Conservation (phyloP, 2,797 vertebrate genomes). For the Acridotheres tristis region DNA sequence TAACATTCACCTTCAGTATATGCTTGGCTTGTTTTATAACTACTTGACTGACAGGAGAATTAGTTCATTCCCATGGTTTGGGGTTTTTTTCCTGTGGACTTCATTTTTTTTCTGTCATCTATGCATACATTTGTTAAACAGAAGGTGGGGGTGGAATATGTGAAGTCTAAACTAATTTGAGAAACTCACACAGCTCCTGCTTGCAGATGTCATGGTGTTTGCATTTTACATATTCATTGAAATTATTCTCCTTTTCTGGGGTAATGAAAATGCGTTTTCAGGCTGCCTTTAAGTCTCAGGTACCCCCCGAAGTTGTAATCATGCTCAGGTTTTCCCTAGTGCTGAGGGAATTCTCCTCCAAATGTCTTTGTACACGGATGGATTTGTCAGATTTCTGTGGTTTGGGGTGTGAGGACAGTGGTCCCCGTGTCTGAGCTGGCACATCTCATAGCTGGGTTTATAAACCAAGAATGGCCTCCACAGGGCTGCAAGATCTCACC, state of each 20-base stretch:
- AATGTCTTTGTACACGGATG: neutral
- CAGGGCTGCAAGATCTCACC: neutral
- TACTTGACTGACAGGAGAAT: slow-evolving; percentile 64
- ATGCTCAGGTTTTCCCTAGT: neutral
- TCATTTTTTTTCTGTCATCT: slow-evolving; percentile 17
- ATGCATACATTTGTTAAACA: slow-evolving; percentile 61
- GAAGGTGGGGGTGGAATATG: slow-evolving; percentile 51
- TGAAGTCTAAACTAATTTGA: slow-evolving; percentile 68
- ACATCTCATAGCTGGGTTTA: neutral
- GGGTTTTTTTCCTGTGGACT: neutral
- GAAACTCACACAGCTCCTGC: slow-evolving; percentile 25
- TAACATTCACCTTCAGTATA: slow-evolving; percentile 71
- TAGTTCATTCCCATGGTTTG: slow-evolving; percentile 40
- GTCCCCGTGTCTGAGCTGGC: neutral
- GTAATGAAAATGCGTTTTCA: slow-evolving; percentile 14
- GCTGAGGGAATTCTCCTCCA: neutral
- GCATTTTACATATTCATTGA: slow-evolving; percentile 58
- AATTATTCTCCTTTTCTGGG: slow-evolving; percentile 19
- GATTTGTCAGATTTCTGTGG: neutral
- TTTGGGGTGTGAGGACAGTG: neutral
- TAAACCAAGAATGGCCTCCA: neutral
- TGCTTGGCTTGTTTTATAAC: slow-evolving; percentile 63
- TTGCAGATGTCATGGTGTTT: slow-evolving; percentile 61
- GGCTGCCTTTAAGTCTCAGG: neutral
- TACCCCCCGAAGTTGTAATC: neutral